These are phyloP conservation scores for Oreochromis aureus DNA, from an alignment of 2,113 vertebrate genomes.

Conservation along the genomic window DNA sequence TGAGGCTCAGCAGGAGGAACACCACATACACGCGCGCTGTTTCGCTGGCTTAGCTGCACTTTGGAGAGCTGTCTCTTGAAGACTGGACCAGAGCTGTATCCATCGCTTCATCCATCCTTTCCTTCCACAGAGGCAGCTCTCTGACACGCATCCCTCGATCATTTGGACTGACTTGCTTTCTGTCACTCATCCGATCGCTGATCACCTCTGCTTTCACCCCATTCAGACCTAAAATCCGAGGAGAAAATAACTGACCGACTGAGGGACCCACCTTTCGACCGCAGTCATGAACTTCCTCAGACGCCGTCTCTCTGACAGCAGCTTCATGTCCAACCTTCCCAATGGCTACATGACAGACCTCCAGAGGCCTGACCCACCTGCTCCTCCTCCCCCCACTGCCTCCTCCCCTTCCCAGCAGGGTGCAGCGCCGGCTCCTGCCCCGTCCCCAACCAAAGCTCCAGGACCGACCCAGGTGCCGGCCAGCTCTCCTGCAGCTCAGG, in stretches of 20 bases:
- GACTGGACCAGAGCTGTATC: conserved; percentile 58
- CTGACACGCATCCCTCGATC: not conserved
- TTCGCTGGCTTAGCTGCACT: conserved; percentile 32
- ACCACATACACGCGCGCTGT: conserved; percentile 20
- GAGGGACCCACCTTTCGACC: conserved; percentile 33
- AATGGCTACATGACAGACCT: conserved; percentile 96
- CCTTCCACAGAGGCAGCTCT: conserved; percentile 14
- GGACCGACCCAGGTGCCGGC: conserved; percentile 28
- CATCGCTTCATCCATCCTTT: conserved; percentile 46
- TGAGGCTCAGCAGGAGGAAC: conserved; percentile 50
- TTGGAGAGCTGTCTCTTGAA: conserved; percentile 58
- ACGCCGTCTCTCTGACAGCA: conserved; percentile 94
- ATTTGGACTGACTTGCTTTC: conserved; percentile 14
- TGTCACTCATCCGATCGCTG: conserved; percentile 42
- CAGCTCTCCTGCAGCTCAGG: conserved; percentile 49
- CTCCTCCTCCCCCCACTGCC: conserved; percentile 64
- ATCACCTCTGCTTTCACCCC: not conserved
- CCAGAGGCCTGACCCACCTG: conserved; percentile 77
- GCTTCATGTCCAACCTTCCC: conserved; percentile 95
- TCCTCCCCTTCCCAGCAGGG: conserved; percentile 64
- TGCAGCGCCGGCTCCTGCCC: conserved; percentile 64
- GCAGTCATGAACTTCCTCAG: conserved; percentile 94
- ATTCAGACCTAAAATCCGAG: not conserved
- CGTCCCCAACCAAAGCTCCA: conserved; percentile 52
- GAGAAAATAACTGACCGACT: not conserved